Conservation (phyloP, 2,888 invertebrate species). For the Syrista parreyssii region DNA sequence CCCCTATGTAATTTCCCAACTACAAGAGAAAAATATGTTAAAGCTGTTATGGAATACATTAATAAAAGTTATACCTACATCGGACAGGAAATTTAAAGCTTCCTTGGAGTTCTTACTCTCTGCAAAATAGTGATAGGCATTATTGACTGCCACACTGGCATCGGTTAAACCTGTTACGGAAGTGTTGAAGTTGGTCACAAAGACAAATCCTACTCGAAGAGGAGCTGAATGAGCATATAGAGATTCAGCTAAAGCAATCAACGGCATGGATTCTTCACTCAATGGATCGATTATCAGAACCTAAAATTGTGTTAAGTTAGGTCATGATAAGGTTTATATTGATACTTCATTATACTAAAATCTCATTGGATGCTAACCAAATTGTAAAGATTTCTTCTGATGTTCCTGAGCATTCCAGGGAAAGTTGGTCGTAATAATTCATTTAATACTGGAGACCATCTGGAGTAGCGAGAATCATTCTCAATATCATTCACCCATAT, state of each 20-base stretch:
- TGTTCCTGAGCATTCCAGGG: slow-evolving; percentile 94
- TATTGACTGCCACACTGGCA: slow-evolving; percentile 84
- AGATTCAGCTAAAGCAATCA: slow-evolving; percentile 90
- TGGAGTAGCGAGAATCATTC: slow-evolving; percentile 84
- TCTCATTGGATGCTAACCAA: slow-evolving; percentile 69
- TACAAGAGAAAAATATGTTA: slow-evolving; percentile 28
- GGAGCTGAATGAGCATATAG: slow-evolving; percentile 93
- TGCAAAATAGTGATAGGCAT: slow-evolving; percentile 90
- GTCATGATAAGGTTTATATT: background rate
- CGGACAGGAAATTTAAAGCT: slow-evolving; percentile 87
- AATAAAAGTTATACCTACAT: slow-evolving; percentile 69
- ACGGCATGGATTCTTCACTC: slow-evolving; percentile 73
- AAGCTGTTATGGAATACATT: background rate
- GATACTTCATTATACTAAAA: slow-evolving; percentile 11
- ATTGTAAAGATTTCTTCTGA: slow-evolving; percentile 87
- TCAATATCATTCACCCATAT: slow-evolving; percentile 97
- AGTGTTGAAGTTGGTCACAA: slow-evolving; percentile 73
- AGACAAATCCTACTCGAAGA: slow-evolving; percentile 87
- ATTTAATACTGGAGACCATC: slow-evolving; percentile 91
- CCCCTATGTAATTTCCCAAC: slow-evolving; percentile 46
- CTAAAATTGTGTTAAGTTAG: slow-evolving; percentile 61
- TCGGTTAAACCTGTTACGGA: slow-evolving; percentile 73
- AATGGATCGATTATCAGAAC: slow-evolving; percentile 89
- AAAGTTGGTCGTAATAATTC: slow-evolving; percentile 96
- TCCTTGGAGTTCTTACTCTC: slow-evolving; percentile 80